Conservation (phyloP, 1,140 invertebrate species). For the Diplogasteroides magnus region DNA sequence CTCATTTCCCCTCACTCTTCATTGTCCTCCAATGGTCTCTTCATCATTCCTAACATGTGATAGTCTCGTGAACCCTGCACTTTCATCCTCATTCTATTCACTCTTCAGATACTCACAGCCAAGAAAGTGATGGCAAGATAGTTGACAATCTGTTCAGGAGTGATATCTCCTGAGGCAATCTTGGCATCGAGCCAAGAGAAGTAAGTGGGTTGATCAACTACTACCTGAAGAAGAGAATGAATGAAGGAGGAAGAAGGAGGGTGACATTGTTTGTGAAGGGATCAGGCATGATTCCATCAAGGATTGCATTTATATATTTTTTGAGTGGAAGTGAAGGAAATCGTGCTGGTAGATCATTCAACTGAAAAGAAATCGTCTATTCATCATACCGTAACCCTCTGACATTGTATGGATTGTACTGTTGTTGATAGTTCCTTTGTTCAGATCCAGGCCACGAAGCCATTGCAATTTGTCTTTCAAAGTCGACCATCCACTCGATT, state of each 20-base stretch:
- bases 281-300: neutral
- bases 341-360: neutral
- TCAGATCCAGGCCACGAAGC: neutral
- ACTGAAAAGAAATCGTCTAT: neutral
- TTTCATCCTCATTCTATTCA: too few relatives aligned
- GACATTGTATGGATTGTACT: neutral
- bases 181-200: constrained; percentile 32
- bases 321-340: neutral
- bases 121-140: constrained; percentile 33
- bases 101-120: too few relatives aligned
- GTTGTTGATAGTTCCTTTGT: neutral
- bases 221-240: constrained; percentile 28
- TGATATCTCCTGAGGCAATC: constrained; percentile 9
- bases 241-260: neutral
- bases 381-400: neutral
- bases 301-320: neutral
- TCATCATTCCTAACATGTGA: too few relatives aligned
- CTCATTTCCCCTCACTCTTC: too few relatives aligned
- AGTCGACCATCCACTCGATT: neutral
- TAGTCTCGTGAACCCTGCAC: too few relatives aligned
- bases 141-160: constrained; percentile 11
- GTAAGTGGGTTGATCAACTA: constrained; percentile 36
- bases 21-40: too few relatives aligned
- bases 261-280: neutral
- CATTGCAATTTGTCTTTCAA: neutral